Conservation (phyloP, 2,797 vertebrate species). For the Prionace glauca region DNA sequence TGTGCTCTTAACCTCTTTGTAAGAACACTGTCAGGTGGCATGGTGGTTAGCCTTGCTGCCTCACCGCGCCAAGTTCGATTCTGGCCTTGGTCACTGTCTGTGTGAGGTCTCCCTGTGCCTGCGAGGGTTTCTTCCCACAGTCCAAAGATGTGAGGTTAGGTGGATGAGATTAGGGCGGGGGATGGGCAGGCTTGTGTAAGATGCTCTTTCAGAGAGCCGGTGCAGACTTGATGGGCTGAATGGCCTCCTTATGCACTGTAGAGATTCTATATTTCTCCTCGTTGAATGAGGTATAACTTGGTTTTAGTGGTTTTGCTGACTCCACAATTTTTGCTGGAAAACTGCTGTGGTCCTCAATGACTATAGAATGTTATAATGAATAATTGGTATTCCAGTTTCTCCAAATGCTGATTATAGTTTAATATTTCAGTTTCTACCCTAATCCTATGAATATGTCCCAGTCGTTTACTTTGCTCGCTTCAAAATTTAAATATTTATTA, state of each 20-base stretch:
- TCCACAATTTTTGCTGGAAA: not conserved
- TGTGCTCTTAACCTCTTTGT: not conserved
- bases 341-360: not conserved
- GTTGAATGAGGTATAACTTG: not conserved
- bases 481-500: not conserved
- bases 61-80: no score
- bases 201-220: no score
- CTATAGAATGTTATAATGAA: not conserved
- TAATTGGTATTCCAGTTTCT: not conserved
- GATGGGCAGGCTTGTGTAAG: no score
- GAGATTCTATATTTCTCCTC: not conserved
- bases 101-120: no score
- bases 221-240: no score
- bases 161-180: no score
- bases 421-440: not conserved
- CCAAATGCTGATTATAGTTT: not conserved
- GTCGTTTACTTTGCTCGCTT: not conserved
- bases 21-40: not conserved
- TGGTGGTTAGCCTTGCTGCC: no score
- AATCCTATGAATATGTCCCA: not conserved
- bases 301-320: not conserved
- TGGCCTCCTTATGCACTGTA: no score
- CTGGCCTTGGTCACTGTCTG: no score
- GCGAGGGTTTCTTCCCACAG: no score
- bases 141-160: no score